phyloP scores from a whole-genome alignment of 2,888 invertebrate species.

The Strigamia maritima region DNA sequence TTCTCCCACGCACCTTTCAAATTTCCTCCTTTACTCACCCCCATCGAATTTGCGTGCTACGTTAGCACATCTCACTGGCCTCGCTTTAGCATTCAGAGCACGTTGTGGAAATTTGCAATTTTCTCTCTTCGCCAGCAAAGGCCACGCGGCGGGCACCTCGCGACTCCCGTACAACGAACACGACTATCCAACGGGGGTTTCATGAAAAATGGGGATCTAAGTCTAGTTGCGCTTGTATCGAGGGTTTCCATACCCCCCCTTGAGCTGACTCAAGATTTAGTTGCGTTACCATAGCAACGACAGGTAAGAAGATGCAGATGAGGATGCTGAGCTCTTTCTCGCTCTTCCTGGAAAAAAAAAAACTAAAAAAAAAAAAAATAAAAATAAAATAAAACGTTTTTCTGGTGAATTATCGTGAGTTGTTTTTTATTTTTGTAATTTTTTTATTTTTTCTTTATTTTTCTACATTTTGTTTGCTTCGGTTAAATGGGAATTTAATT shows the following conservation, averaged over 20 bases:
- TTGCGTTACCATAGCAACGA: background rate
- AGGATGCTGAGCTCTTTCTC: background rate
- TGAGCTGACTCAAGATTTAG: constrained; percentile 18
- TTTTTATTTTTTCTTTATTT: background rate
- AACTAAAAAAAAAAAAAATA: background rate
- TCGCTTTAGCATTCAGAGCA: constrained; percentile 37
- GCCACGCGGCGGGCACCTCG: constrained; percentile 12
- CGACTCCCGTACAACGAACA: background rate
- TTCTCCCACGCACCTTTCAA: constrained; percentile 9
- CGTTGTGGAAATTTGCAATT: constrained; percentile 39
- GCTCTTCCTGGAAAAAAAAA: background rate
- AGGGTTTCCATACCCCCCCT: background rate
- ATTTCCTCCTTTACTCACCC: background rate
- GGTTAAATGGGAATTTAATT: background rate
- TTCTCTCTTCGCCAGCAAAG: constrained; percentile 35
- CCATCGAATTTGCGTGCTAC: constrained; percentile 37
- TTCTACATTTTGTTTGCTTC: background rate
- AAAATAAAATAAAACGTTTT: background rate
- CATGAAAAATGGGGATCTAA: background rate
- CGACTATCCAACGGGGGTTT: background rate
- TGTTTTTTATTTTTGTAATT: background rate
- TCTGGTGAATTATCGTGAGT: background rate
- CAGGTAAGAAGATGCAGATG: constrained; percentile 29
- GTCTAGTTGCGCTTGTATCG: background rate
- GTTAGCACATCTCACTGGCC: constrained; percentile 34